Percentiles rank a stretch among this genome's conserved stretches.
Conservation (phyloP, 2,113 vertebrate species). For the Mellivora capensis region DNA sequence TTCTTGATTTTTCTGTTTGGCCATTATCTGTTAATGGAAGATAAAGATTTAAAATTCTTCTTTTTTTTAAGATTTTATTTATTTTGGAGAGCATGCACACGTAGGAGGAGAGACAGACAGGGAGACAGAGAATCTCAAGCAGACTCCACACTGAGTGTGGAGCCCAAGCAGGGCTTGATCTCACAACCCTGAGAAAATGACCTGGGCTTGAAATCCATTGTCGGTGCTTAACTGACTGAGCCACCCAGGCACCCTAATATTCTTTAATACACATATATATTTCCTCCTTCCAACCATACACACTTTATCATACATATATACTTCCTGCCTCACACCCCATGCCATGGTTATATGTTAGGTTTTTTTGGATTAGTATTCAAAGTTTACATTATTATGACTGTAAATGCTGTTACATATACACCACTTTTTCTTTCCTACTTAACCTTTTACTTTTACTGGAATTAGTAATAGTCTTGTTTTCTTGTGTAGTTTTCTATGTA, state of each 20-base stretch:
- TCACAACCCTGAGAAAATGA: background rate
- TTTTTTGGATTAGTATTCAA: constrained; percentile 20
- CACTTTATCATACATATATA: background rate
- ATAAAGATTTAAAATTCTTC: background rate
- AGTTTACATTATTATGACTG: background rate
- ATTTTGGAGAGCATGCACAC: background rate
- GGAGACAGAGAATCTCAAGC: background rate
- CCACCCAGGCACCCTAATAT: background rate
- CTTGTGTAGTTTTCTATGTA: background rate
- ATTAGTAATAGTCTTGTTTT: constrained; percentile 10
- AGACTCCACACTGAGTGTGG: background rate
- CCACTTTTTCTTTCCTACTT: background rate
- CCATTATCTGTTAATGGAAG: background rate
- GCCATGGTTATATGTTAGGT: background rate
- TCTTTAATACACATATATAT: background rate
- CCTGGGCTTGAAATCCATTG: background rate
- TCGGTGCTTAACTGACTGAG: background rate
- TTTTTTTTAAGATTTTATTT: background rate
- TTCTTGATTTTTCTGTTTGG: background rate
- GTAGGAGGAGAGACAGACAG: background rate
- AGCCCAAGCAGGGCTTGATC: background rate
- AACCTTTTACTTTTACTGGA: background rate
- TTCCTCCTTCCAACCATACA: background rate
- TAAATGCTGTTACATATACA: background rate
- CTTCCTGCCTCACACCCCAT: background rate